Percentiles rank a stretch among this genome's conserved stretches.
Evolutionary conservation across 2,113 vertebrate genomes (phyloP).

Genomic region (Petrocephalus microphthalmus): DNA sequence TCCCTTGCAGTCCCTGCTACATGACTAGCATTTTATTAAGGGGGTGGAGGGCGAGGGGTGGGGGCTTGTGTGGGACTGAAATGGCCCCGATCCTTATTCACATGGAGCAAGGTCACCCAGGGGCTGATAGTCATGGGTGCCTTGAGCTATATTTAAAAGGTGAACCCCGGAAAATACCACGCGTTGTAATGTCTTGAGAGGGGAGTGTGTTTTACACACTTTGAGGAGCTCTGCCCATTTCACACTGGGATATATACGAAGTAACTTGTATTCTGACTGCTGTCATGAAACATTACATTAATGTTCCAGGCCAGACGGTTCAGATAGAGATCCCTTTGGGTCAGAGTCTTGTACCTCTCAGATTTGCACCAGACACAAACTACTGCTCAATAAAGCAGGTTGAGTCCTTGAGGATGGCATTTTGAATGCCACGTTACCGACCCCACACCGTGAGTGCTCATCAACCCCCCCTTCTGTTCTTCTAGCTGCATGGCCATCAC

Average conservation of each 20-base stretch:
- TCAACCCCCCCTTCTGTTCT: neutral
- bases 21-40: neutral
- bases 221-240: neutral
- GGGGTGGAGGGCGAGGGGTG: neutral
- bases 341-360: neutral
- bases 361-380: neutral
- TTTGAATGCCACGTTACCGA: neutral
- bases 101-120: neutral
- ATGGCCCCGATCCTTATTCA: neutral
- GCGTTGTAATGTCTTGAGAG: neutral
- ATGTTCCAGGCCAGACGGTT: neutral
- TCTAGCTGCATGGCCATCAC: neutral
- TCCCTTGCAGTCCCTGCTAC: neutral
- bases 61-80: neutral
- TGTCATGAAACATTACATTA: neutral
- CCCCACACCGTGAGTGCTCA: neutral
- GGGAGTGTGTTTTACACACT: neutral
- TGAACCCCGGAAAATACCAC: neutral
- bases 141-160: neutral
- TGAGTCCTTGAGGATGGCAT: neutral
- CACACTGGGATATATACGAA: neutral
- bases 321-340: neutral
- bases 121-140: neutral
- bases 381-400: neutral
- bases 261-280: neutral